Evolutionary conservation across 37 sponge, comb jelly and placozoan genomes (phyloP).

Genomic region (Oopsacas minuta): DNA sequence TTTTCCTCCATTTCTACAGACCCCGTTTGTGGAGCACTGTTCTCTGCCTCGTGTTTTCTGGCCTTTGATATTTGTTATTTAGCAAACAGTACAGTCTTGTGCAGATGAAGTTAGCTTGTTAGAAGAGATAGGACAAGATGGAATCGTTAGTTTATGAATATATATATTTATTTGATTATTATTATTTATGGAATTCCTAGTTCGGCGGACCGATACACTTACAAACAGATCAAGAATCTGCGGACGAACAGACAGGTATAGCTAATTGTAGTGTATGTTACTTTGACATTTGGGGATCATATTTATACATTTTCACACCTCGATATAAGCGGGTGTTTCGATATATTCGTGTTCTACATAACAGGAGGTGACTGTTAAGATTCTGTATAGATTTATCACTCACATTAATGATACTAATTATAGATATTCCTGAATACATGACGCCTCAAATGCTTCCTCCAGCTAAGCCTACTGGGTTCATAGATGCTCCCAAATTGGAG

Average conservation of each 20-base stretch:
- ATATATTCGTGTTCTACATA: no score
- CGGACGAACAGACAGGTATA: conserved; percentile 5
- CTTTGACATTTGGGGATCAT: no score
- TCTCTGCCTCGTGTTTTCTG: no score
- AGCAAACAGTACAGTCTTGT: conserved; percentile 8
- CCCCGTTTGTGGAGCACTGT: no score
- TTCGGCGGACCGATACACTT: not conserved
- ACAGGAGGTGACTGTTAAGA: no score
- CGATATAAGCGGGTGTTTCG: no score
- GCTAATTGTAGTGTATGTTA: no score
- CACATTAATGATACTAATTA: no score
- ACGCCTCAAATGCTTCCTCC: not conserved
- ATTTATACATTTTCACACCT: no score
- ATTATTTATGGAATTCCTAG: not conserved
- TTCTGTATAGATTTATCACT: no score
- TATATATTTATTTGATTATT: not conserved
- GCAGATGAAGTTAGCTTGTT: not conserved
- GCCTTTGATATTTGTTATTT: no score
- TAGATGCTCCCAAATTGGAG: not conserved
- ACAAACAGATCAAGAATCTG: not conserved
- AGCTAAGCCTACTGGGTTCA: not conserved
- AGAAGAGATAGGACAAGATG: not conserved
- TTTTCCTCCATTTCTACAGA: no score
- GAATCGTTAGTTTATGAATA: not conserved
- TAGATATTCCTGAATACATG: not conserved